Conservation (phyloP, 2,113 vertebrate genomes). For the Oryzias celebensis region DNA sequence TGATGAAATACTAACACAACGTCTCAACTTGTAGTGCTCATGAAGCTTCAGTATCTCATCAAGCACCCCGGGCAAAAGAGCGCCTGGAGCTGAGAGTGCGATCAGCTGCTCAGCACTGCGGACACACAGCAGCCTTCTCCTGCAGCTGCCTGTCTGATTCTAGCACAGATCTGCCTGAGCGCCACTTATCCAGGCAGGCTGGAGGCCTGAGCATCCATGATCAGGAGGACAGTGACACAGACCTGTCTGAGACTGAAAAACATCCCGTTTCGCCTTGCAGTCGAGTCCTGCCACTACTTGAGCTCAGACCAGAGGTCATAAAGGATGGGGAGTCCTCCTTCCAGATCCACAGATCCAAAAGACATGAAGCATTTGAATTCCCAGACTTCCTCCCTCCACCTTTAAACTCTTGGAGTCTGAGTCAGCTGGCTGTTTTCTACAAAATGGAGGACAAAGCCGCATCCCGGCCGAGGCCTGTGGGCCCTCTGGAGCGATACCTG, state of each 20-base stretch:
- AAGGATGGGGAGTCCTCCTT: constrained; percentile 51
- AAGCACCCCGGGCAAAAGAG: constrained; percentile 1
- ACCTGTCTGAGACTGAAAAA: constrained; percentile 88
- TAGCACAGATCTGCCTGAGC: constrained; percentile 19
- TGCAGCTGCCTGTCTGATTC: constrained; percentile 2
- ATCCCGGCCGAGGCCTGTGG: constrained; percentile 61
- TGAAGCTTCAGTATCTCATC: constrained; percentile 18
- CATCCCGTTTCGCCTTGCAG: constrained; percentile 64
- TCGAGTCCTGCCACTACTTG: constrained; percentile 80
- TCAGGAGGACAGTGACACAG: constrained; percentile 82
- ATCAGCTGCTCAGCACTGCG: constrained; percentile 23
- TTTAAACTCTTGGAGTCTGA: constrained; percentile 87
- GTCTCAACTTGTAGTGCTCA: constrained; percentile 34
- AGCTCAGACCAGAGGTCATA: constrained; percentile 85
- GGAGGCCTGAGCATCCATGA: constrained; percentile 13
- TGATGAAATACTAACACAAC: background rate
- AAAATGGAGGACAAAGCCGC: constrained; percentile 70
- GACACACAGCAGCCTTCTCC: constrained; percentile 19
- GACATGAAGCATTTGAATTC: constrained; percentile 65
- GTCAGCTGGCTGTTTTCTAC: constrained; percentile 78
- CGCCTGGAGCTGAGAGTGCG: constrained; percentile 16
- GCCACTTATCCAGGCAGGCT: background rate
- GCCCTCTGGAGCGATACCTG: constrained; percentile 81
- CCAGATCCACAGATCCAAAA: constrained; percentile 27
- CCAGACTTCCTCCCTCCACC: constrained; percentile 89